Evolutionary conservation across 2,113 vertebrate genomes (phyloP).

Genomic region (Lampris megalopsis): DNA sequence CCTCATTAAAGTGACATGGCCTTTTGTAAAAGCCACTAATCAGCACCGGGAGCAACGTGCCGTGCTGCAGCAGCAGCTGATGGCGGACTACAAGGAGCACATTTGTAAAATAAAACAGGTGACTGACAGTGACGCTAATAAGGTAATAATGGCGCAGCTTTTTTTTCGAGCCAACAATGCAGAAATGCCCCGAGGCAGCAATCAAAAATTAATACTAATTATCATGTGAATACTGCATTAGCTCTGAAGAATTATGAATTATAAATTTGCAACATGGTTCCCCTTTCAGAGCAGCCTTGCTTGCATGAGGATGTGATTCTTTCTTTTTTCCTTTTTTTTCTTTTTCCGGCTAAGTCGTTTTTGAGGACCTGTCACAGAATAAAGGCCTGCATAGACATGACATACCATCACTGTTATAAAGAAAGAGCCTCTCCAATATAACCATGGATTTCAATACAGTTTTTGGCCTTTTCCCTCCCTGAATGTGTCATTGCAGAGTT

Average conservation of each 20-base stretch:
- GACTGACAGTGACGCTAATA: slow-evolving; percentile 82
- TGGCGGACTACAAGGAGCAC: slow-evolving; percentile 74
- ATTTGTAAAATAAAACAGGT: slow-evolving; percentile 81
- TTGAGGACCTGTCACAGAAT: slow-evolving; percentile 31
- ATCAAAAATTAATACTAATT: slow-evolving; percentile 87
- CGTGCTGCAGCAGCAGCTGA: slow-evolving; percentile 52
- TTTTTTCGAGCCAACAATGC: slow-evolving; percentile 68
- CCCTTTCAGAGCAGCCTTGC: slow-evolving; percentile 68
- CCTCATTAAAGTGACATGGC: slow-evolving; percentile 69
- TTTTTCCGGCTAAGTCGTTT: slow-evolving; percentile 13
- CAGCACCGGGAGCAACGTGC: slow-evolving; percentile 37
- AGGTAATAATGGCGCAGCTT: slow-evolving; percentile 71
- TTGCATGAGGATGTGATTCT: slow-evolving; percentile 62
- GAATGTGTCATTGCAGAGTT: background rate
- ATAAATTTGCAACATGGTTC: slow-evolving; percentile 81
- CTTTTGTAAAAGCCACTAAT: slow-evolving; percentile 56
- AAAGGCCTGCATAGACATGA: slow-evolving; percentile 33
- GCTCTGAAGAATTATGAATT: slow-evolving; percentile 80
- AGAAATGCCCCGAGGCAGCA: slow-evolving; percentile 70
- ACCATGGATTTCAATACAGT: background rate
- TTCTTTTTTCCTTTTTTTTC: slow-evolving; percentile 14
- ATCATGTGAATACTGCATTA: slow-evolving; percentile 83
- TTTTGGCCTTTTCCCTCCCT: background rate
- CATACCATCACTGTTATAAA: slow-evolving; percentile 18
- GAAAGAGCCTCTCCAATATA: background rate